Base-by-base conservation (phyloP, 2,888 invertebrate genomes). In the Mesorhabditis sp. region DNA sequence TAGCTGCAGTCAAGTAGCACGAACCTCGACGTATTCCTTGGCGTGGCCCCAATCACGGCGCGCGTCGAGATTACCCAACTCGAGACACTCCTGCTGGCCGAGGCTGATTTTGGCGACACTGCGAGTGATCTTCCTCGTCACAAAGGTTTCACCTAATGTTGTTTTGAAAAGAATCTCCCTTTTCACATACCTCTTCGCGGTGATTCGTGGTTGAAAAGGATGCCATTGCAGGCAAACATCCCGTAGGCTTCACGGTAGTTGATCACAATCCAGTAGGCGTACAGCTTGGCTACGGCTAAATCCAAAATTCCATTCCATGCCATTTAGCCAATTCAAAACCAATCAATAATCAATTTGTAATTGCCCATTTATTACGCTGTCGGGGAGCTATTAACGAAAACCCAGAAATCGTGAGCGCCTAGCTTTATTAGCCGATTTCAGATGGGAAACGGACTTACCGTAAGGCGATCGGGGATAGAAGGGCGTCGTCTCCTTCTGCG, bases 401-500 rank as follows among this genome's bases (percentile, higher is more conserved):
- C 28, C 28, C 2, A 28, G 28, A 28, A 28, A 28, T 28, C 28
- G 28, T 28, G 28, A 28, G 28, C 28, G 28, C 28, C 28, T 28
- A 28, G 28, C 28, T 28, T 28, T 28, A 28, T 28, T 28, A 28
- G 28, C 10, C 45, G 15, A 41, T 65, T n/a, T 67, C 10, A 69
- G 5, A 43, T 13, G 7, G n/a, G 69, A 13, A 5, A 10, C 45
- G 45, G 44, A 82, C 88, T 88, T 88, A 94, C 95, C 95, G 88
- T 96, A 96, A 0, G 95, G 96, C 4, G 95, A 95, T 80, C 95
- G 89, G 0, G 95, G 95, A 88, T 95, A 94, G 87, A 96, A 96
- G 0, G 95, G 95, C 0, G 95, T 96, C 69, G 91, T 92, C 87
- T 96, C 96, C 82, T 89, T 93, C 87, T 96, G 96, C 0, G 95